These are phyloP conservation scores for Catostylus mosaicus DNA, from an alignment of 30 jellyfish, hydroid and myxozoan genomes.

Conservation along the genomic window DNA sequence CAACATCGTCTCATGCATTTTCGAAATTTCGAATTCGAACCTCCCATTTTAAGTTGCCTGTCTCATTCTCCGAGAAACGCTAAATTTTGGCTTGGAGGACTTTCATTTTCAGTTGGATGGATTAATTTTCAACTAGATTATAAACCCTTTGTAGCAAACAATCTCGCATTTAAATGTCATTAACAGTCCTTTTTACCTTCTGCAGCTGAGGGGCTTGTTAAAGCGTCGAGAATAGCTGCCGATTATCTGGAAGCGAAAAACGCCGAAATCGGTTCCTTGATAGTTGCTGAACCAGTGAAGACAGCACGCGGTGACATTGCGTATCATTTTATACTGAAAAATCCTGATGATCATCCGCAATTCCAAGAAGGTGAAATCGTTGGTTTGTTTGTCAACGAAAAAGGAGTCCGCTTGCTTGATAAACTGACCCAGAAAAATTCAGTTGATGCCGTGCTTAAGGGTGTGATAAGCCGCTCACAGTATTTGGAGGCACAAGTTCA, in stretches of 20 bases:
- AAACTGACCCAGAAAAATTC: conserved; percentile 63
- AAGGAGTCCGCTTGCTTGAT: conserved; percentile 50
- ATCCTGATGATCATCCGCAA: conserved; percentile 63
- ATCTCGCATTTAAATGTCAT: no score
- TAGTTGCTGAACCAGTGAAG: conserved; percentile 60
- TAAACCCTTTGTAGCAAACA: no score
- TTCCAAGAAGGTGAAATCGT: conserved; percentile 68
- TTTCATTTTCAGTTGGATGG: no score
- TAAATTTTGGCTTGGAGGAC: no score
- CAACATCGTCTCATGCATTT: no score
- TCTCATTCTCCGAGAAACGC: no score
- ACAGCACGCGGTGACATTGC: conserved; percentile 88
- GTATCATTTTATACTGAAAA: conserved; percentile 70
- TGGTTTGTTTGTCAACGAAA: conserved; percentile 59
- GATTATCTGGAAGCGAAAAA: conserved; percentile 66
- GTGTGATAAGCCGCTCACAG: conserved; percentile 82
- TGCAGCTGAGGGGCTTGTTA: conserved; percentile 39
- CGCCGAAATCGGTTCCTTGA: conserved; percentile 74
- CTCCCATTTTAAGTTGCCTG: no score
- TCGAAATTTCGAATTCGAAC: no score
- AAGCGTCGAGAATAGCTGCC: conserved; percentile 67
- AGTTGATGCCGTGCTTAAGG: conserved; percentile 60
- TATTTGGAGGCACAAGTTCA: conserved; percentile 79
- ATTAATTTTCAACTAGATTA: no score
- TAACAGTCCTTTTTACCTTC: no score